Evolutionary conservation across 2,888 invertebrate genomes (phyloP), one percentile per base, ranked within the genome.

Genomic region (Dione juno): DNA sequence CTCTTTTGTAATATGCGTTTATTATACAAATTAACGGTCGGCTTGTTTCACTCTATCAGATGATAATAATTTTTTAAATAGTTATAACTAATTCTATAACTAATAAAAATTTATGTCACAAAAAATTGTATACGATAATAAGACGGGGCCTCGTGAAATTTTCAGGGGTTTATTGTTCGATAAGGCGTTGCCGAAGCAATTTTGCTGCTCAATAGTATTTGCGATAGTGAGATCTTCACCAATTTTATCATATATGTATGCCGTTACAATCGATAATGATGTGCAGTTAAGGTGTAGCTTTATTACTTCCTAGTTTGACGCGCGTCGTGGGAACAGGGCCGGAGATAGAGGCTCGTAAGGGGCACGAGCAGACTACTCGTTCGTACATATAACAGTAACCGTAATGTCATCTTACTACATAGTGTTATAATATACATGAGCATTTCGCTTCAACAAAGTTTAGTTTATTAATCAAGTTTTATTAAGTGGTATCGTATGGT

Each of bases 241-340:
- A 88, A 88, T 89, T 83, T 84, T 89, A 90, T 90, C 89, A 85
- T 81, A 84, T 79, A 82, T 82, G 82, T 84, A 82, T 82, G 85
- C 88, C 88, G 89, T 88, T 90, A 90, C 88, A 89, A 89, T 89
- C 88, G 87, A 91, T 92, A 91, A 91, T 90, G 88, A 86, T 84
- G 86, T 88, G 90, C 90, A 89, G 92, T 90, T 90, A 91, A 88
- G 89, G 90, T 88, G 86, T 91, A 88, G 87, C 87, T 89, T 92
- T 92, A 92, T 92, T 92, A 84, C 92, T 92, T 92, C 92, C 92
- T 89, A 81, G 85, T 83, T 54, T 80, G 85, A 81, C 81, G 82
- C 80, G 84, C 84, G 85, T 80, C 84, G 87, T 89, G 91, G 85
- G 89, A 92, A 88, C 87, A 85, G 82, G 82, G 83, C 88, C 90